A percentile compares a stretch with the other conserved stretches of the same genome.
Evolutionary conservation across 2,888 invertebrate genomes (phyloP).

Genomic region (Drosophila subquinaria): DNA sequence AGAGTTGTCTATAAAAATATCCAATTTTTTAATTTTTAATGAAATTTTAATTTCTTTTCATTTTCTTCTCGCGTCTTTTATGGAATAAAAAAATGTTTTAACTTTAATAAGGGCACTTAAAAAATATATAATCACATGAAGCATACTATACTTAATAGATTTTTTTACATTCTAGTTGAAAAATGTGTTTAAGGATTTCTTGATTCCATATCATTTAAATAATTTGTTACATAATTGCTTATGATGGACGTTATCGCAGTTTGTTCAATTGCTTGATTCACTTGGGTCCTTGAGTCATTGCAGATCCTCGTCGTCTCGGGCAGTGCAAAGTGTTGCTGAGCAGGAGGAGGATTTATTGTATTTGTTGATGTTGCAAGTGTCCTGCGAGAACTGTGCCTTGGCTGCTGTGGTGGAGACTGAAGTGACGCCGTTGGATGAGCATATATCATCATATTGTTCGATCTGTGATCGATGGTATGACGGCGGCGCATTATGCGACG

Average conservation of each 20-base stretch:
- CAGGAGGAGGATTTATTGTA: not conserved
- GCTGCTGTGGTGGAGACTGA: not conserved
- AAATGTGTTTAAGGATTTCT: not conserved
- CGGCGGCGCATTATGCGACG: conserved; percentile 23
- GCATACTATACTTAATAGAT: not conserved
- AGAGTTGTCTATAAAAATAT: too few species aligned
- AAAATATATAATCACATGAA: not conserved
- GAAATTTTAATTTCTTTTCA: not conserved
- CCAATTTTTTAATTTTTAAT: not conserved
- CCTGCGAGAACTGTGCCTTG: not conserved
- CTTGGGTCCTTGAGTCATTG: not conserved
- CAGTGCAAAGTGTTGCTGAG: not conserved
- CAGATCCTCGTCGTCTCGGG: not conserved
- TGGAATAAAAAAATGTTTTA: not conserved
- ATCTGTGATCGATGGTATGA: conserved; percentile 37
- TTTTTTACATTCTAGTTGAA: not conserved
- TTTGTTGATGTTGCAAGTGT: conserved; percentile 1
- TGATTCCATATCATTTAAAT: conserved; percentile 29
- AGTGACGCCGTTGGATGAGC: not conserved
- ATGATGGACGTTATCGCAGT: conserved; percentile 47
- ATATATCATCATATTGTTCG: conserved; percentile 8
- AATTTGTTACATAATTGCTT: conserved; percentile 45
- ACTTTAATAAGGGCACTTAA: not conserved
- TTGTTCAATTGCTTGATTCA: conserved; percentile 32
- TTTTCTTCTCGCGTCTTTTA: not conserved